A percentile compares a stretch with the other conserved stretches of the same genome.
Evolutionary conservation across 1,140 invertebrate species (phyloP).

Genomic region (Pomacea maculata): DNA sequence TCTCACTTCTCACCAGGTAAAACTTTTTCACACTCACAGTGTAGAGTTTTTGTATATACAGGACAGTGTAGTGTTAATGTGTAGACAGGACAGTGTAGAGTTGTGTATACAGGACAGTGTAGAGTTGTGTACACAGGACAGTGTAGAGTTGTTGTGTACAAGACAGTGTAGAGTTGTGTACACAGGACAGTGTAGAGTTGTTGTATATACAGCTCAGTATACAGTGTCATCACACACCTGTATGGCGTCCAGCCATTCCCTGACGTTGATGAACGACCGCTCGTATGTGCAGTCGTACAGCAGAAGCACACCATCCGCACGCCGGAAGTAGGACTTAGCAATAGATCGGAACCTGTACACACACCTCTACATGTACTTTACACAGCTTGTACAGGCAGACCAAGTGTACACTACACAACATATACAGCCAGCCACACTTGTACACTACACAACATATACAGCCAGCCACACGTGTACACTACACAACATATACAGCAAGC

Average conservation of each 20-base stretch:
- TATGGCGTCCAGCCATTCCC: constrained; percentile 63
- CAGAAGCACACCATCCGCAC: constrained; percentile 63
- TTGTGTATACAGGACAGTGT: too few relatives aligned
- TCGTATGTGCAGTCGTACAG: constrained; percentile 64
- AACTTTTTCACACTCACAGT: too few relatives aligned
- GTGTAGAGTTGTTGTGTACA: too few relatives aligned
- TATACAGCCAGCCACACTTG: not conserved
- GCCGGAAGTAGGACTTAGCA: constrained; percentile 64
- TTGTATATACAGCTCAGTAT: not conserved
- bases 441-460: not conserved
- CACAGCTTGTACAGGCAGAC: not conserved
- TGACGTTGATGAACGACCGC: constrained; percentile 61
- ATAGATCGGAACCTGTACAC: constrained; percentile 62
- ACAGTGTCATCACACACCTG: constrained; percentile 38
- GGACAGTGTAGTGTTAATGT: too few relatives aligned
- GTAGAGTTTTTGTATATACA: too few relatives aligned
- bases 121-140: constrained; percentile 22
- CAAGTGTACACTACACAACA: not conserved
- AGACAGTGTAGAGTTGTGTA: too few relatives aligned
- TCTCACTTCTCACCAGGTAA: too few relatives aligned
- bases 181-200: too few relatives aligned
- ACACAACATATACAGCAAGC: too few relatives aligned
- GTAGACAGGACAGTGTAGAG: too few relatives aligned
- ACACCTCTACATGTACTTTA: not conserved
- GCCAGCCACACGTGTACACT: too few relatives aligned